These are phyloP conservation scores for Diorhabda elongata DNA, from an alignment of 1,140 invertebrate species.

Conservation along the genomic window DNA sequence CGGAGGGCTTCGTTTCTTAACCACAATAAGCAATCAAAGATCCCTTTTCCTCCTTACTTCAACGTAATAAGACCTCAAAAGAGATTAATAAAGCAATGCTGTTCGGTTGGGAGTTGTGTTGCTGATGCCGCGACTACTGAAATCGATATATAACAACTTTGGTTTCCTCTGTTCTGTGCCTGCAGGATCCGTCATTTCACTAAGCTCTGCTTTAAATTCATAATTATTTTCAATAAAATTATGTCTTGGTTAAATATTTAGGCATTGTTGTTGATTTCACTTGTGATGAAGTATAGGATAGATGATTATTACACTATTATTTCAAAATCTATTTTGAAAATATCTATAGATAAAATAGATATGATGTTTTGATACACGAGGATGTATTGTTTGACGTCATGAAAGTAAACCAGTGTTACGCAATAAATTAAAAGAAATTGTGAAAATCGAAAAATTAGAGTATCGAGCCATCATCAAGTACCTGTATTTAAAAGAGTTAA, in stretches of 20 bases:
- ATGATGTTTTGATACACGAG: too few species aligned
- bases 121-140: neutral
- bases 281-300: too few species aligned
- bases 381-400: too few species aligned
- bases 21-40: conserved; percentile 17
- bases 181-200: neutral
- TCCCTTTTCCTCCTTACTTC: conserved; percentile 12
- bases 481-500: too few species aligned
- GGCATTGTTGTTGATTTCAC: too few species aligned
- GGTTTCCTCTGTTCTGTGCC: neutral
- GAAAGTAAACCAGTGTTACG: too few species aligned
- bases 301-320: too few species aligned
- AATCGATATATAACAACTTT: neutral
- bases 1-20: conserved; percentile 12
- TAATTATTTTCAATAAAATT: neutral
- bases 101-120: conserved; percentile 6
- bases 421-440: too few species aligned
- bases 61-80: conserved; percentile 14
- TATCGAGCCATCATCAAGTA: too few species aligned
- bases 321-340: too few species aligned
- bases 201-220: neutral
- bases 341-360: too few species aligned
- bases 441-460: too few species aligned
- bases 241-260: neutral
- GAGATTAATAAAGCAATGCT: conserved; percentile 16